phyloP scores from a whole-genome alignment of 2,113 vertebrate genomes.

The Passer domesticus region DNA sequence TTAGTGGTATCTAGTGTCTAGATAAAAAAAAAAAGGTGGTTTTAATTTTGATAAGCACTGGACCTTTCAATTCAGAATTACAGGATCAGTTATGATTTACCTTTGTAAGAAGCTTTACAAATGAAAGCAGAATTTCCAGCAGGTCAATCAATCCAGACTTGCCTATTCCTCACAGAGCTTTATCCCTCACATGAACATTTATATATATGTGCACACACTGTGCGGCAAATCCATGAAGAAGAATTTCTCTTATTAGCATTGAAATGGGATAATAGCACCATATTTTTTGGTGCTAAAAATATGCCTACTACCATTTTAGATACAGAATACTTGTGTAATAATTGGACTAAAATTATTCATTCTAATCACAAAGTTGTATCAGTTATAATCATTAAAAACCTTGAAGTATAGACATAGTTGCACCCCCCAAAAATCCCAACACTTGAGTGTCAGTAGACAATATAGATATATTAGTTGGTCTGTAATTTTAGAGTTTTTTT shows the following conservation, averaged over 20 bases:
- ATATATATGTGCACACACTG: background rate
- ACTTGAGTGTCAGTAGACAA: background rate
- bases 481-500: background rate
- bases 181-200: background rate
- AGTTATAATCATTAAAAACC: background rate
- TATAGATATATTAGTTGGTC: background rate
- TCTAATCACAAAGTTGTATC: background rate
- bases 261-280: background rate
- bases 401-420: background rate
- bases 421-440: fast-evolving
- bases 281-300: background rate
- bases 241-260: background rate
- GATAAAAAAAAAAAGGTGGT: background rate
- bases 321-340: background rate
- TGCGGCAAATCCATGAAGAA: background rate
- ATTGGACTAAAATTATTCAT: background rate
- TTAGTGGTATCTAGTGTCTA: background rate
- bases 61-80: background rate
- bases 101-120: background rate
- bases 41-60: background rate
- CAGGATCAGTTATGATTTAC: background rate
- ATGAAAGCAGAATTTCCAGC: background rate
- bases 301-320: background rate
- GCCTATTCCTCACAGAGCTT: background rate
- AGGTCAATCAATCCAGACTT: background rate